Evolutionary conservation across 2,888 invertebrate genomes (phyloP).

Genomic region (Drosophila anomalata): DNA sequence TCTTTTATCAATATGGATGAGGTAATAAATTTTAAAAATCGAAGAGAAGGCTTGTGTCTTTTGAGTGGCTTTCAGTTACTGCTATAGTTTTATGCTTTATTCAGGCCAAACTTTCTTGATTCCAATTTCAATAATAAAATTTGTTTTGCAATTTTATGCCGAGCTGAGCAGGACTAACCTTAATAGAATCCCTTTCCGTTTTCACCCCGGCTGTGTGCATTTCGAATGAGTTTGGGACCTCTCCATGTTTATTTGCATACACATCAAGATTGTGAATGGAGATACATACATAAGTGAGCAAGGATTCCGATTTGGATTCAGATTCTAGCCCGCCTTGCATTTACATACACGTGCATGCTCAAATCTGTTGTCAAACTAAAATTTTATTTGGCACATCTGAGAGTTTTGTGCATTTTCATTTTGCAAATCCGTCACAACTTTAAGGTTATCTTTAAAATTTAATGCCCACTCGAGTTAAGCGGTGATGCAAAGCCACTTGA

Average conservation of each 20-base stretch:
- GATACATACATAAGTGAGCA: constrained; percentile 39
- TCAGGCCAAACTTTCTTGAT: constrained; percentile 47
- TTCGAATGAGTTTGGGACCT: constrained; percentile 17
- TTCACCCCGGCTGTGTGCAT: constrained; percentile 24
- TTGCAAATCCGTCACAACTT: constrained; percentile 3
- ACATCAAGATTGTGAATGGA: constrained; percentile 33
- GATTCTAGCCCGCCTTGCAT: constrained; percentile 18
- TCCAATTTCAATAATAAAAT: constrained; percentile 76
- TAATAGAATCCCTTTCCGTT: constrained; percentile 32
- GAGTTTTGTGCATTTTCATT: constrained; percentile 38
- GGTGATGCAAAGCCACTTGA: constrained; percentile 5
- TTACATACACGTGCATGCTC: constrained; percentile 23
- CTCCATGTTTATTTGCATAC: constrained; percentile 50
- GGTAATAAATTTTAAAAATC: constrained; percentile 35
- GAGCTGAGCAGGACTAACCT: constrained; percentile 57
- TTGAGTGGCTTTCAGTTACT: constrained; percentile 23
- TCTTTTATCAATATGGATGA: constrained; percentile 13
- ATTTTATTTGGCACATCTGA: constrained; percentile 39
- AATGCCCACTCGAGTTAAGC: background rate
- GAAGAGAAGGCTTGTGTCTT: constrained; percentile 20
- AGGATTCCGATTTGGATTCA: constrained; percentile 22
- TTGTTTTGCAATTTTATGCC: constrained; percentile 72
- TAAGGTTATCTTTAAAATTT: constrained; percentile 12
- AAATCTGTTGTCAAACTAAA: constrained; percentile 52
- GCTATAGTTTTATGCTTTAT: constrained; percentile 6